Evolutionary conservation across 2,888 invertebrate species (phyloP).

Genomic region (Itoplectis maculator): DNA sequence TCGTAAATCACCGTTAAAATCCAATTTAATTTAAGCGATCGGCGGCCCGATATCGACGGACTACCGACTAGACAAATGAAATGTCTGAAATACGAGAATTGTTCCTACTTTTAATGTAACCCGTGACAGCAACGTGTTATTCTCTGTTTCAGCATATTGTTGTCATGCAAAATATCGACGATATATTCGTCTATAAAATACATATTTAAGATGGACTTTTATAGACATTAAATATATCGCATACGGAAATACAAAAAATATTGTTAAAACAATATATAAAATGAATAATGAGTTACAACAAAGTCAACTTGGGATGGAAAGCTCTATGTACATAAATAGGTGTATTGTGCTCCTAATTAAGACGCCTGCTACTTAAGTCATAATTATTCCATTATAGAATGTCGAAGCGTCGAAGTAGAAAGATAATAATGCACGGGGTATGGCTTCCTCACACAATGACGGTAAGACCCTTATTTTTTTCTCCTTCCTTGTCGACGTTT

Average conservation of each 20-base stretch:
- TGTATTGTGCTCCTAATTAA: too few species aligned
- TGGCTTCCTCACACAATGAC: conserved; percentile 8
- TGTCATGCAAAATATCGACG: too few species aligned
- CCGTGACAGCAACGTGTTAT: conserved; percentile 26
- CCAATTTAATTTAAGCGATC: conserved; percentile 65
- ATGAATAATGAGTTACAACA: too few species aligned
- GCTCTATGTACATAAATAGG: too few species aligned
- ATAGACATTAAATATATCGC: too few species aligned
- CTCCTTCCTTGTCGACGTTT: neutral
- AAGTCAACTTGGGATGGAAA: too few species aligned
- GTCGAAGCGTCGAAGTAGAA: conserved; percentile 1
- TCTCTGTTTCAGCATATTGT: too few species aligned
- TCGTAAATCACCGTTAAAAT: conserved; percentile 65
- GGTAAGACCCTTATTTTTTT: neutral
- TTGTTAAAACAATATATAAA: neutral
- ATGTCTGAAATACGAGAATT: conserved; percentile 48
- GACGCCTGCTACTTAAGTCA: too few species aligned
- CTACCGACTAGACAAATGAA: conserved; percentile 44
- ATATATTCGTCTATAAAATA: too few species aligned
- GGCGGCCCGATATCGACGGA: conserved; percentile 32
- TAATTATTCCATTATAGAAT: neutral
- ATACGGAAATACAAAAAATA: neutral
- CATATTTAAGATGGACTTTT: too few species aligned
- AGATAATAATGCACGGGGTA: conserved; percentile 2
- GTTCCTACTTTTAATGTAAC: conserved; percentile 49